Percentiles rank a stretch among this genome's conserved stretches.
Conservation (phyloP, 23 tunicate species). For the Halocynthia roretzi region DNA sequence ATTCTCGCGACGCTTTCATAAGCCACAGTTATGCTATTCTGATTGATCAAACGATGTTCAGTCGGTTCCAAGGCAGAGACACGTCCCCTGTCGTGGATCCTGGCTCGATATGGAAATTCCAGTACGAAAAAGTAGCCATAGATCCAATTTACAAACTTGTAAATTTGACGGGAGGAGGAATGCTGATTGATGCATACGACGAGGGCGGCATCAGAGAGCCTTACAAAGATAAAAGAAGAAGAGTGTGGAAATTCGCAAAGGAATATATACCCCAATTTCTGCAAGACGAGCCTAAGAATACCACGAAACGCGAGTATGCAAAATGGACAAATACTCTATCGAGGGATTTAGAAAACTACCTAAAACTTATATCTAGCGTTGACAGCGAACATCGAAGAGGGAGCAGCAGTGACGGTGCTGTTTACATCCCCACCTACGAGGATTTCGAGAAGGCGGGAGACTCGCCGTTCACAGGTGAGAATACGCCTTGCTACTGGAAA, state of each 20-base stretch:
- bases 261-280: constrained; percentile 30
- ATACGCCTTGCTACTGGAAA: constrained; percentile 50
- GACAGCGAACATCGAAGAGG: constrained; percentile 19
- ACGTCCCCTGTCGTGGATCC: constrained; percentile 18
- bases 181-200: constrained; percentile 42
- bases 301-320: constrained; percentile 46
- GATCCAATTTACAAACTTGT: constrained; percentile 61
- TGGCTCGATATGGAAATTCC: constrained; percentile 72
- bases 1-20: too few relatives aligned
- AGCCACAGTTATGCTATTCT: too few relatives aligned
- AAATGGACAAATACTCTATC: constrained; percentile 35
- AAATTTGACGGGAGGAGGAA: constrained; percentile 74
- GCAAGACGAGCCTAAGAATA: constrained; percentile 4
- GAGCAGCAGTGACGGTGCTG: constrained; percentile 23
- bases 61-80: too few relatives aligned
- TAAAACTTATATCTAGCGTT: constrained; percentile 8
- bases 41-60: too few relatives aligned
- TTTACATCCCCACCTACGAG: constrained; percentile 23
- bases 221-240: constrained; percentile 22
- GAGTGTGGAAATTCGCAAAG: constrained; percentile 38
- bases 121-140: constrained; percentile 46
- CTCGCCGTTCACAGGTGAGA: too few relatives aligned
- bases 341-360: constrained; percentile 31
- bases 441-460: neutral
- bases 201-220: constrained; percentile 28